Evolutionary conservation across 2,888 invertebrate species (phyloP).

Genomic region (Drosophila hamatofila): DNA sequence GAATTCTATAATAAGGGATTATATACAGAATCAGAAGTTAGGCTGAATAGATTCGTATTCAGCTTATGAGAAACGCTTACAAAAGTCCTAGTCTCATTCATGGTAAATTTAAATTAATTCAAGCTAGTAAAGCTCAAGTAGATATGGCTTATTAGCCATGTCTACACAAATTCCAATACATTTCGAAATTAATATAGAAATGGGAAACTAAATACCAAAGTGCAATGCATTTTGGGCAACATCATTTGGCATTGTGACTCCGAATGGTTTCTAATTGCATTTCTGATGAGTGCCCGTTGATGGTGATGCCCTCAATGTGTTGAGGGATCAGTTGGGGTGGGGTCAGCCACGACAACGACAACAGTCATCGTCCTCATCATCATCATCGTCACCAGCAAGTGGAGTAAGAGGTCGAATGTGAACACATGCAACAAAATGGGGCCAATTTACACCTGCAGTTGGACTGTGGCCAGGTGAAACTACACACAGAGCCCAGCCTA

Average conservation of each 20-base stretch:
- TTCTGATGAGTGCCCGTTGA: slow-evolving; percentile 60
- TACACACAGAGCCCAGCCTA: not conserved
- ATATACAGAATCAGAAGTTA: too few relatives aligned
- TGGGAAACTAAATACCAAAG: not conserved
- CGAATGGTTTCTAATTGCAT: slow-evolving; percentile 67
- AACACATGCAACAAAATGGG: slow-evolving; percentile 62
- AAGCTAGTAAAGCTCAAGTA: not conserved
- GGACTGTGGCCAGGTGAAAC: slow-evolving; percentile 28
- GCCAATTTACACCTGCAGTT: slow-evolving; percentile 59
- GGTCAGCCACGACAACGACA: slow-evolving; percentile 57
- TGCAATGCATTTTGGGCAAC: slow-evolving; percentile 24
- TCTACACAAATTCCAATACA: not conserved
- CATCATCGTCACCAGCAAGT: slow-evolving; percentile 24
- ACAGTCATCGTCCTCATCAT: slow-evolving; percentile 35
- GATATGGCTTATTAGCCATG: not conserved
- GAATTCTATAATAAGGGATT: too few relatives aligned
- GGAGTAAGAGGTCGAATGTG: slow-evolving; percentile 16
- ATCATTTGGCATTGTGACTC: slow-evolving; percentile 21
- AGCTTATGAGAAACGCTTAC: not conserved
- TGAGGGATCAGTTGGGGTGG: slow-evolving; percentile 36
- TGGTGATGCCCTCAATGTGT: slow-evolving; percentile 19
- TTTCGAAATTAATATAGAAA: not conserved
- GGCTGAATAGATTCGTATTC: not conserved
- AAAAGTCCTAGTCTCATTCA: not conserved
- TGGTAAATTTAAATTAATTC: not conserved